Base-by-base conservation (phyloP, 2,113 vertebrate species). In the Passer montanus region DNA sequence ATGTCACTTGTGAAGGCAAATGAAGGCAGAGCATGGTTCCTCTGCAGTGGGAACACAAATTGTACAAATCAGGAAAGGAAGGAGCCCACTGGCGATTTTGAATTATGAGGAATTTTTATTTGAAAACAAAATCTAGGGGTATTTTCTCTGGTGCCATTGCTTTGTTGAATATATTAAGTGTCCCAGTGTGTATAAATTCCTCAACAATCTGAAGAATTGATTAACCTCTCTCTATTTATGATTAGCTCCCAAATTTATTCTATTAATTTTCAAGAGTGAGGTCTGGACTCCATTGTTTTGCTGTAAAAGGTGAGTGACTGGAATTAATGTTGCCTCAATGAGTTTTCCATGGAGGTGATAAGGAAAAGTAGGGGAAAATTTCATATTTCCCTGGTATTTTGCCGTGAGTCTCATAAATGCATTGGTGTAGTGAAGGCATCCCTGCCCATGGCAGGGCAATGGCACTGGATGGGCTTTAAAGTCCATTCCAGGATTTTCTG, bases 11-110 rank as follows among this genome's bases (percentile, higher is more conserved):
- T 74, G 46, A 94, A 96, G 68, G 77, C 44, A 88, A 92, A 82
- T n/a, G 91, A 89, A 94, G 74, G 75, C 84, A 64, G 70, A 7
- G 56, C 0, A 49, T 91, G 78, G 83, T 41, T 15, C 56, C 47
- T 66, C 88, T 97, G 91, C 91, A 64, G 75, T 67, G 78, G 88
- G 87, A 95, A 41, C 78, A 49, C 64, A 81, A 90, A 93, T 69
- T 49, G 89, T 39, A 30, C 44, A 56, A 97, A 96, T 94, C 60
- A 35, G 44, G 70, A 46, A 24, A 82, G 60, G 81, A 87, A 92
- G 35, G 72, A 60, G 82, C 89, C 69, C 69, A 76, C 59, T 13
- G 80, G 78, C 18, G 15, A 80, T 53, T 94, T 75, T 21, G 92
- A 94, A 93, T 97, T 93, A 92, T 30, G 62, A 72, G 74, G 41